Evolutionary conservation across 2,888 invertebrate species (phyloP).

Genomic region (Dusona sp.): DNA sequence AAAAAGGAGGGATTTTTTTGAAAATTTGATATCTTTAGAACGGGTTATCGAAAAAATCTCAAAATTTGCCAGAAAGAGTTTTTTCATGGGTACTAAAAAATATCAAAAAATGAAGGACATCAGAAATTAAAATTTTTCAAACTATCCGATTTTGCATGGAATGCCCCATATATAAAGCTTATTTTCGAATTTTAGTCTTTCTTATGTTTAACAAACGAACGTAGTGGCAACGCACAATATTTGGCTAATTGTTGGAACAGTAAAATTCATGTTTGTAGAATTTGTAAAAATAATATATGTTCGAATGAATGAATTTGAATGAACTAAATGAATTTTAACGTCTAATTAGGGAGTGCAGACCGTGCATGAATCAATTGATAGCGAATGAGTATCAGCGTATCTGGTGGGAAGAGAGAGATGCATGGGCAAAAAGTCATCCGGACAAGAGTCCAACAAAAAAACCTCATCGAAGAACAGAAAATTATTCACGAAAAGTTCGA

Average conservation of each 20-base stretch:
- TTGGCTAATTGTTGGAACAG: neutral
- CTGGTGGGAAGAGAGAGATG: constrained; percentile 75
- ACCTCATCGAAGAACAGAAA: constrained; percentile 32
- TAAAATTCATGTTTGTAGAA: neutral
- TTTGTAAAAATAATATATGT: neutral
- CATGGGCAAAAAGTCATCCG: constrained; percentile 69
- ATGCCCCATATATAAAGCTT: no score
- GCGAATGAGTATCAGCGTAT: constrained; percentile 78
- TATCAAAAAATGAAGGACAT: no score
- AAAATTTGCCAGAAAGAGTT: no score
- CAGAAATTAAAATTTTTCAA: no score
- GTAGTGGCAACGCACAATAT: neutral
- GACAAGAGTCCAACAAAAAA: constrained; percentile 43
- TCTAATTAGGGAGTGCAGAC: constrained; percentile 70
- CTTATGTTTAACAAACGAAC: neutral
- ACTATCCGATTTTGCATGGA: no score
- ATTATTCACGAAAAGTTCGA: constrained; percentile 51
- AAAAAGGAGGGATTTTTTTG: no score
- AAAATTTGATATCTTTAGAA: no score
- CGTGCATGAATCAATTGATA: constrained; percentile 75
- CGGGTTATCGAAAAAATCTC: no score
- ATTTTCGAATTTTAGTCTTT: no score
- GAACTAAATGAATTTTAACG: neutral
- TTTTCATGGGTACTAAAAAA: no score
- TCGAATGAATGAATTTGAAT: neutral